Percentiles rank a stretch among this genome's conserved stretches.
Evolutionary conservation across 2,797 vertebrate genomes (phyloP).

Genomic region (Anisognathus igniventris): DNA sequence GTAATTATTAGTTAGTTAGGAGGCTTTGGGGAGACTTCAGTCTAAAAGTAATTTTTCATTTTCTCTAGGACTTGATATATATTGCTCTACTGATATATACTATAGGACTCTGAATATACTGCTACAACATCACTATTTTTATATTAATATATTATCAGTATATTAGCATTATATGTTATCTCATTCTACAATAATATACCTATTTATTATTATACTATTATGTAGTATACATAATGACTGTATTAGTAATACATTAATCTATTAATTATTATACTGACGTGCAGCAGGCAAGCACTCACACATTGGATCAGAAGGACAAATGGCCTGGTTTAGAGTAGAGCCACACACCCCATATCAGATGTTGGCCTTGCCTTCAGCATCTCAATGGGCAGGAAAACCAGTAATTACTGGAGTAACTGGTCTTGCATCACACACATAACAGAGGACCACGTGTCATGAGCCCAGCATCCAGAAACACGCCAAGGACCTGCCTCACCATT

Average conservation of each 20-base stretch:
- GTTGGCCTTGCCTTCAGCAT: not conserved
- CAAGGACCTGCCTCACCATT: not conserved
- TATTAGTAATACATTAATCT: not conserved
- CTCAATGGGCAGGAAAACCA: not conserved
- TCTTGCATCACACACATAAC: rapidly evolving
- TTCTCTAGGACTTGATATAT: not conserved
- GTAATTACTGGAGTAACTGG: not conserved
- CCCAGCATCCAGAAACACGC: not conserved
- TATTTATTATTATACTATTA: not conserved
- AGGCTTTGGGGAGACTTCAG: not conserved
- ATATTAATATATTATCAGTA: not conserved
- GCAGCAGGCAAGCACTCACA: not conserved
- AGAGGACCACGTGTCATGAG: rapidly evolving
- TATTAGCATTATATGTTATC: not conserved
- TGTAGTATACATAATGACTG: not conserved
- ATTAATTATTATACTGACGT: not conserved
- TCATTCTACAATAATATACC: not conserved
- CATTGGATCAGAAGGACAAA: not conserved
- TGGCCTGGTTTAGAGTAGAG: not conserved
- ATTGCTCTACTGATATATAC: no score
- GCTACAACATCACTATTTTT: not conserved
- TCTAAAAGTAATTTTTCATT: not conserved
- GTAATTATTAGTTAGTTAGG: not conserved
- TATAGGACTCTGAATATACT: not conserved
- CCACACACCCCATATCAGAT: not conserved